Conservation (phyloP, 1,140 invertebrate genomes). For the Grapholita molesta region DNA sequence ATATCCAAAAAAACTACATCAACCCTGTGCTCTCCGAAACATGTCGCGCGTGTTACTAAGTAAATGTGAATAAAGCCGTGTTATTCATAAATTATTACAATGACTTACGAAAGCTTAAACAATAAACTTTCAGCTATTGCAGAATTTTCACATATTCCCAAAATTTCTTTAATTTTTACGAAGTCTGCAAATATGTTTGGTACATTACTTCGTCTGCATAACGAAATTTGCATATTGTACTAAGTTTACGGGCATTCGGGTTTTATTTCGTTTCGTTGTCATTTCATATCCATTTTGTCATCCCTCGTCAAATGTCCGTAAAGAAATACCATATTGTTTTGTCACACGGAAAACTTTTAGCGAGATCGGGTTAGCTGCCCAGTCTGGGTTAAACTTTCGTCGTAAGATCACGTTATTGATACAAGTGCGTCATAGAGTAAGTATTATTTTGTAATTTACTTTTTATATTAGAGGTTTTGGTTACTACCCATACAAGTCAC, state of each 20-base stretch:
- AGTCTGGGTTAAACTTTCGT: not conserved
- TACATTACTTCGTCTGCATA: not conserved
- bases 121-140: not conserved
- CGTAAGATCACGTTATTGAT: not conserved
- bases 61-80: too few relatives aligned
- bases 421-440: not conserved
- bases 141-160: not conserved
- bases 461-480: conserved; percentile 17
- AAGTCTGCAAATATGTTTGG: not conserved
- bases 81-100: too few relatives aligned
- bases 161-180: not conserved
- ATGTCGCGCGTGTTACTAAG: too few relatives aligned
- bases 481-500: too few relatives aligned
- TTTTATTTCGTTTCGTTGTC: conserved; percentile 20
- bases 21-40: too few relatives aligned
- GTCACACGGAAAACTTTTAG: conserved; percentile 14
- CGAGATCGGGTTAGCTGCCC: not conserved
- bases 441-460: not conserved
- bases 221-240: conserved; percentile 6
- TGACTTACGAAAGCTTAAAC: too few relatives aligned
- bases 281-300: conserved; percentile 22
- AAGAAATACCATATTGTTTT: conserved; percentile 24
- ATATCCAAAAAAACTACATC: too few relatives aligned
- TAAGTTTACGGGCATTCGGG: conserved; percentile 3
- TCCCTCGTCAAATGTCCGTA: conserved; percentile 18